A percentile compares a stretch with the other conserved stretches of the same genome.
phyloP scores from a whole-genome alignment of 2,888 invertebrate species.

The Cabera pusaria region DNA sequence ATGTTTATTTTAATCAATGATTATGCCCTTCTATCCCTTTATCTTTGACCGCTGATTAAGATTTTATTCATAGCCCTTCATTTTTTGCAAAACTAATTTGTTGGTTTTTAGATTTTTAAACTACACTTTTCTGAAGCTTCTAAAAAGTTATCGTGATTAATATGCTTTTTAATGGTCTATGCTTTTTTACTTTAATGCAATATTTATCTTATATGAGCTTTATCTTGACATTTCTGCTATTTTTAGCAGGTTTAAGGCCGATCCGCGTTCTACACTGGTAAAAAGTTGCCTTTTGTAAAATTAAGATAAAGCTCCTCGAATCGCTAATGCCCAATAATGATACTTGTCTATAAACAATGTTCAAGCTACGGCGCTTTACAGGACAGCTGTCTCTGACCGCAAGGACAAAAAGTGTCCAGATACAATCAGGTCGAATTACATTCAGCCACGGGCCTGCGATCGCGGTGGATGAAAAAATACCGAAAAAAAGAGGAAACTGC shows the following conservation, averaged over 20 bases:
- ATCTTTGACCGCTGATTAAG: constrained; percentile 72
- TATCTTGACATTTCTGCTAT: no score
- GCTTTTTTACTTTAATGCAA: no score
- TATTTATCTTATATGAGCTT: no score
- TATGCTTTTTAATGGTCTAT: constrained; percentile 14
- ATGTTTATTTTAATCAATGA: constrained; percentile 69
- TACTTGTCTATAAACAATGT: constrained; percentile 65
- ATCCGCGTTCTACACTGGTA: constrained; percentile 1
- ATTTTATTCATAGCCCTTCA: constrained; percentile 74
- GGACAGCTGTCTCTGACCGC: constrained; percentile 79
- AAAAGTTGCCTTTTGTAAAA: constrained; percentile 10
- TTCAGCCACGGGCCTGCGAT: constrained; percentile 61
- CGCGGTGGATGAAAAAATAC: constrained; percentile 57
- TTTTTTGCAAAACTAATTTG: constrained; percentile 42
- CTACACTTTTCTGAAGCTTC: no score
- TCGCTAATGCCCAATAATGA: constrained; percentile 35
- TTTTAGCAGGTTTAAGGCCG: background rate
- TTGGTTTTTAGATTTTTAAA: constrained; percentile 20
- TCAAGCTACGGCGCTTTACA: constrained; percentile 59
- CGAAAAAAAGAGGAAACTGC: constrained; percentile 51
- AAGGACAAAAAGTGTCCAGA: constrained; percentile 74
- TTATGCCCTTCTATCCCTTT: constrained; percentile 58
- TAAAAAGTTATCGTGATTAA: constrained; percentile 23
- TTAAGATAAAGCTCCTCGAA: constrained; percentile 23
- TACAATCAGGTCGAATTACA: constrained; percentile 81